Evolutionary conservation across 2,113 vertebrate genomes (phyloP).

Genomic region (Puffinus mauretanicus): DNA sequence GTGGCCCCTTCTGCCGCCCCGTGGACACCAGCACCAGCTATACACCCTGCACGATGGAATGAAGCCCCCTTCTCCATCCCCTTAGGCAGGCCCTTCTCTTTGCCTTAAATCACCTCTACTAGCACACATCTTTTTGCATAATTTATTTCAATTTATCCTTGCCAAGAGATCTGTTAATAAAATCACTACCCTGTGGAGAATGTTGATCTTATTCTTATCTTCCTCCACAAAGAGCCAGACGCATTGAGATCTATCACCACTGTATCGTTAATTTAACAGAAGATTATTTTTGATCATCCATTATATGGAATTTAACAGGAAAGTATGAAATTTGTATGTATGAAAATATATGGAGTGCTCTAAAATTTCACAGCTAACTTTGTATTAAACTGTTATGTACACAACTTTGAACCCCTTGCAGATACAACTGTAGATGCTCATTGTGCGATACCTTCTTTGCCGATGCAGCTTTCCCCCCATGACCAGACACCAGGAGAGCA

Average conservation of each 20-base stretch:
- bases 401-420: not conserved
- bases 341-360: not conserved
- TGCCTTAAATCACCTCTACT: not conserved
- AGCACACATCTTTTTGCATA: not conserved
- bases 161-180: not conserved
- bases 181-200: not conserved
- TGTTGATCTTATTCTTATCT: not conserved
- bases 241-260: not conserved
- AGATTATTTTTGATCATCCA: not conserved
- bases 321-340: not conserved
- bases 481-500: not conserved
- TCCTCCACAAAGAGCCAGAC: not conserved
- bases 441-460: not conserved
- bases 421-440: not conserved
- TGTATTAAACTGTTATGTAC: not conserved
- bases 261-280: not conserved
- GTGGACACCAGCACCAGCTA: not conserved
- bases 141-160: not conserved
- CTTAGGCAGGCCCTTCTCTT: not conserved
- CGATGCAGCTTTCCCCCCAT: not conserved
- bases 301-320: not conserved
- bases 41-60: fast-evolving
- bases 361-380: not conserved
- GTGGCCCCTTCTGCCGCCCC: too few species aligned
- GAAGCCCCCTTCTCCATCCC: not conserved